These are phyloP conservation scores for Pseudorhiza aurosa DNA, from an alignment of 30 jellyfish, hydroid and myxozoan genomes.

Conservation along the genomic window DNA sequence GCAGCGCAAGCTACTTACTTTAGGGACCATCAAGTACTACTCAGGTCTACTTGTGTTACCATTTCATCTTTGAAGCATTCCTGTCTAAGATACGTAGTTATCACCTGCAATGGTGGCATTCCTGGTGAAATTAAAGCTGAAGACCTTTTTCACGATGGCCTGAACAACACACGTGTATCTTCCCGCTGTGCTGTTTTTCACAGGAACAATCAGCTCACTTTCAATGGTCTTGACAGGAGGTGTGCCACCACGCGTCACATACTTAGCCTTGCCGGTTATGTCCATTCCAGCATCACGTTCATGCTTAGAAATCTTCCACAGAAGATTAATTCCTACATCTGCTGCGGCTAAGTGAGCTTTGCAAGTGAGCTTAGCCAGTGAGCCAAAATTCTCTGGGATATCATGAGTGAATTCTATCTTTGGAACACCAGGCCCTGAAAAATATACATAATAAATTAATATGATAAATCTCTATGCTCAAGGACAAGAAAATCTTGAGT, in stretches of 20 bases:
- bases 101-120: constrained; percentile 4
- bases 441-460: background rate
- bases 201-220: constrained; percentile 11
- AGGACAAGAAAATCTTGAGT: too few relatives aligned
- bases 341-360: constrained; percentile 15
- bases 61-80: too few relatives aligned
- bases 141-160: background rate
- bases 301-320: constrained; percentile 20
- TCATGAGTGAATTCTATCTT: constrained; percentile 13
- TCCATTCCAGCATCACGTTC: constrained; percentile 8
- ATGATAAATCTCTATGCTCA: too few relatives aligned
- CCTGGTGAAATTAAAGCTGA: background rate
- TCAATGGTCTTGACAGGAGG: background rate
- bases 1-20: too few relatives aligned
- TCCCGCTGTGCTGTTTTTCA: constrained; percentile 8
- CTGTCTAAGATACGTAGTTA: too few relatives aligned
- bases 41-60: too few relatives aligned
- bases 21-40: too few relatives aligned
- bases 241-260: background rate
- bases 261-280: constrained; percentile 4
- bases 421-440: constrained; percentile 11
- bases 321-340: background rate
- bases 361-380: constrained; percentile 14
- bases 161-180: background rate
- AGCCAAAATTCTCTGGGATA: constrained; percentile 5